phyloP scores from a whole-genome alignment of 2,113 vertebrate genomes.

The Dipodomys merriami region DNA sequence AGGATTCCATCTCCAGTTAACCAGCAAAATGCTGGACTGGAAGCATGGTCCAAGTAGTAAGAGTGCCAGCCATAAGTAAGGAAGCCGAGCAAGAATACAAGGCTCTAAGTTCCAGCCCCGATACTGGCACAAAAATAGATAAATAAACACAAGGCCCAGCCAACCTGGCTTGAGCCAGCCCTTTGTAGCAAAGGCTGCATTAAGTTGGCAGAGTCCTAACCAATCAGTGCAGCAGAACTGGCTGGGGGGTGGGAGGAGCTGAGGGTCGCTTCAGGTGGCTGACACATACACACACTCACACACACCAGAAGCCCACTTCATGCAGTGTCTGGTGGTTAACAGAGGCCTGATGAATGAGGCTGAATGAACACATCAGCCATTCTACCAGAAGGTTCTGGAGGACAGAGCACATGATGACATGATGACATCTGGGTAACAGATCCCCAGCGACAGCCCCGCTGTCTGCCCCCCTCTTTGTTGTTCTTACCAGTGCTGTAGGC shows the following conservation, averaged over 20 bases:
- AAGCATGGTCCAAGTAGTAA: no score
- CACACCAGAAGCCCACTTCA: not conserved
- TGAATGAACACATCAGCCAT: not conserved
- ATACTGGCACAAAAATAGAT: not conserved
- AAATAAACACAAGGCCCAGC: not conserved
- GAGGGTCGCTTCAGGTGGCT: no score
- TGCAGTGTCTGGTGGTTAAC: not conserved
- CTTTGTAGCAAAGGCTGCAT: not conserved
- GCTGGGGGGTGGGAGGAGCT: no score
- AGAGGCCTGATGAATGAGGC: not conserved
- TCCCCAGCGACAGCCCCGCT: not conserved
- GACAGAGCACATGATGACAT: not conserved
- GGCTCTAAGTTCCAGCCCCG: no score
- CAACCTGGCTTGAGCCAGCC: not conserved
- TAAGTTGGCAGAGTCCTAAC: not conserved
- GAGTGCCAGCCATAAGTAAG: no score
- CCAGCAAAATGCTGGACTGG: no score
- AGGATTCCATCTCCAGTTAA: no score
- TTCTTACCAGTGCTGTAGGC: constrained; percentile 94
- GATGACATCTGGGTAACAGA: no score
- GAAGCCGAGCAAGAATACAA: no score
- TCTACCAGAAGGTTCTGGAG: not conserved
- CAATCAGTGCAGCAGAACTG: not conserved
- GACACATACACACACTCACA: not conserved
- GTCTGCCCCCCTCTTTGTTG: not conserved